Evolutionary conservation across 1,140 invertebrate genomes (phyloP).

Genomic region (Drosophila pruinosa): DNA sequence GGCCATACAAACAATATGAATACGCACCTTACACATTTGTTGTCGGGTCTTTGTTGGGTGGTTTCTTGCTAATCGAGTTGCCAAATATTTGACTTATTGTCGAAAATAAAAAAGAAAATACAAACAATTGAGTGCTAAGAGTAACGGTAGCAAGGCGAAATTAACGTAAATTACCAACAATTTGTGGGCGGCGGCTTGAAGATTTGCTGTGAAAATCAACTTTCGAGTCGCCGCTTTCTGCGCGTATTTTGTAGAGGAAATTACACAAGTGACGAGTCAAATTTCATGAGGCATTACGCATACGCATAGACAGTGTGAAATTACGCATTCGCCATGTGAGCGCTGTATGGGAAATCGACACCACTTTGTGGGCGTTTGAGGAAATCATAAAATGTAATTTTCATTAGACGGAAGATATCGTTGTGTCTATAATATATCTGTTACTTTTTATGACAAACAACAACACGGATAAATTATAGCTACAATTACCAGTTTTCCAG

Average conservation of each 20-base stretch:
- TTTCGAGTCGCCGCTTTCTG: constrained; percentile 32
- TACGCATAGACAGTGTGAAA: constrained; percentile 49
- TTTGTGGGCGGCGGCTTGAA: constrained; percentile 24
- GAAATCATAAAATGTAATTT: constrained; percentile 71
- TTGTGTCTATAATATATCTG: constrained; percentile 51
- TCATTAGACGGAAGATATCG: constrained; percentile 69
- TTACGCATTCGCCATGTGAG: constrained; percentile 55
- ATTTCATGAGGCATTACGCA: constrained; percentile 58
- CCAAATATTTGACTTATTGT: constrained; percentile 44
- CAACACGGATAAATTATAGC: constrained; percentile 36
- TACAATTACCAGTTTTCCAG: constrained; percentile 48
- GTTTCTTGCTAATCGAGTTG: constrained; percentile 20
- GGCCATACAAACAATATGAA: constrained; percentile 4
- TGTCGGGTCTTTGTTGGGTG: constrained; percentile 5
- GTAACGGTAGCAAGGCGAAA: constrained; percentile 40
- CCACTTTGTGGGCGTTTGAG: constrained; percentile 59
- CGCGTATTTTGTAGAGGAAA: constrained; percentile 10
- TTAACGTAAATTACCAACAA: constrained; percentile 20
- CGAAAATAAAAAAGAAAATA: constrained; percentile 1
- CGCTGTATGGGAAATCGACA: constrained; percentile 50
- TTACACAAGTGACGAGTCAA: constrained; percentile 51
- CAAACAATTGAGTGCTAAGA: constrained; percentile 42
- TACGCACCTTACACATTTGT: not conserved
- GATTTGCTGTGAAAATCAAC: constrained; percentile 10
- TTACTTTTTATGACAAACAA: constrained; percentile 52